phyloP scores from a whole-genome alignment of 23 tunicate genomes.

The Halocynthia roretzi region DNA sequence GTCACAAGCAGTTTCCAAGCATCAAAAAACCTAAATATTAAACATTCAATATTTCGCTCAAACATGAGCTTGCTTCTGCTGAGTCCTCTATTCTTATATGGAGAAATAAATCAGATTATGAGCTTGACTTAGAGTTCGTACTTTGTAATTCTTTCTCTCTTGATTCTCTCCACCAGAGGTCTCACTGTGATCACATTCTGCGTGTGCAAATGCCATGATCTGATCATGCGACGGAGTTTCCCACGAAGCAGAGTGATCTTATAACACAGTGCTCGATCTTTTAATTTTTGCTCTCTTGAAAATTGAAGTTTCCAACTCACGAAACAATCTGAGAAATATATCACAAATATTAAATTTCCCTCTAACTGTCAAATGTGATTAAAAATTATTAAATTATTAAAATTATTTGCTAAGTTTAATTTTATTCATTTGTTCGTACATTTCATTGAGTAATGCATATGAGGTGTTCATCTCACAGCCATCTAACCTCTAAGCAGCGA shows the following conservation, averaged over 20 bases:
- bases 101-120: not conserved
- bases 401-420: too few relatives aligned
- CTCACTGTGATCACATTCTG: not conserved
- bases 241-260: not conserved
- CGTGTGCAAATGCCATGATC: not conserved
- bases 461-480: not conserved
- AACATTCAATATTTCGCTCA: not conserved
- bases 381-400: too few relatives aligned
- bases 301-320: not conserved
- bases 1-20: not conserved
- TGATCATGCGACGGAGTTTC: not conserved
- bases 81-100: too few relatives aligned
- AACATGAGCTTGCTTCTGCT: too few relatives aligned
- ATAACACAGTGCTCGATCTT: not conserved
- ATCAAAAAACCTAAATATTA: not conserved
- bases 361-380: too few relatives aligned
- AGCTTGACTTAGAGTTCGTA: not conserved
- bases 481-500: not conserved
- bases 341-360: too few relatives aligned
- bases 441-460: too few relatives aligned
- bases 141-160: not conserved
- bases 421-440: too few relatives aligned
- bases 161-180: constrained; percentile 6
- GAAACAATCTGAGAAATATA: not conserved
- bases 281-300: not conserved